These are phyloP conservation scores for Chloebia gouldiae DNA, from an alignment of 2,113 vertebrate genomes.

Conservation along the genomic window DNA sequence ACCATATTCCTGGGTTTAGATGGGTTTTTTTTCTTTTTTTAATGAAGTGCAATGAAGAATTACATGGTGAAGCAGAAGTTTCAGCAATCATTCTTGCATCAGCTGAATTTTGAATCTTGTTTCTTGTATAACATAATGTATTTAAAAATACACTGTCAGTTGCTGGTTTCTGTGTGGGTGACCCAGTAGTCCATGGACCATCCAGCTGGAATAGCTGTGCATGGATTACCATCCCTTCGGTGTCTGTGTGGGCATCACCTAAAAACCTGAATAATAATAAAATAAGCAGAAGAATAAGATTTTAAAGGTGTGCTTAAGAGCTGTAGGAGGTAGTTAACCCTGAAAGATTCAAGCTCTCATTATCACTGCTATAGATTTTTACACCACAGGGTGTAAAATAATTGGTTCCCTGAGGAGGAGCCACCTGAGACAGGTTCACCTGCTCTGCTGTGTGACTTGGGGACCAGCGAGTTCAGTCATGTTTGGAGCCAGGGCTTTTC, in stretches of 20 bases:
- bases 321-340: not conserved
- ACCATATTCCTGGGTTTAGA: not conserved
- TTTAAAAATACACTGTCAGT: not conserved
- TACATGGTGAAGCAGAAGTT: not conserved
- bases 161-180: not conserved
- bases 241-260: not conserved
- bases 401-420: slow-evolving; percentile 24
- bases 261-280: not conserved
- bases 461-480: rapidly evolving
- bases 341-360: not conserved
- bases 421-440: not conserved
- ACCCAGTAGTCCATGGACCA: rapidly evolving
- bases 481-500: not conserved
- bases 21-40: not conserved
- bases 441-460: not conserved
- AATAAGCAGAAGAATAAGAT: not conserved
- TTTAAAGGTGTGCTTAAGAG: not conserved
- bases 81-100: not conserved
- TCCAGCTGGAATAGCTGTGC: not conserved
- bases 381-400: not conserved
- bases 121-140: not conserved
- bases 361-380: not conserved
- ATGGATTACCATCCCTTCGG: not conserved
- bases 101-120: not conserved
- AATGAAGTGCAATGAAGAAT: not conserved